Conservation (phyloP, 2,113 vertebrate genomes). For the Corythornis cristatus region DNA sequence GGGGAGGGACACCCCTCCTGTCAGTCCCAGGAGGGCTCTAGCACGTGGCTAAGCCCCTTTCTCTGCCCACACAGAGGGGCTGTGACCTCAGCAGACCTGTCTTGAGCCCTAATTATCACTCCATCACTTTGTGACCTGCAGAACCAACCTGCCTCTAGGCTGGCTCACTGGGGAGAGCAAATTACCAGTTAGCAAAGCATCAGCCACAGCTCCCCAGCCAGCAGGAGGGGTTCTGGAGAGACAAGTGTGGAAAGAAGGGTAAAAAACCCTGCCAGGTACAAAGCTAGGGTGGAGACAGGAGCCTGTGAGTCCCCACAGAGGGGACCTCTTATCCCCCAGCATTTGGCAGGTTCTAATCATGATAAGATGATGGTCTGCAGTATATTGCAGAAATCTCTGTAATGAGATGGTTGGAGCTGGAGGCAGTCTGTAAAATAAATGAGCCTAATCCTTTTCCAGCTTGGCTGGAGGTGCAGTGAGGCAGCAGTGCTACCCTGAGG, state of each 20-base stretch:
- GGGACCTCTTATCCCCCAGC: neutral
- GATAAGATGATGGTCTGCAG: neutral
- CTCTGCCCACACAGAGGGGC: neutral
- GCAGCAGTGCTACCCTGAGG: neutral
- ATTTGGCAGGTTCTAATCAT: neutral
- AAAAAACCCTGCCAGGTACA: neutral
- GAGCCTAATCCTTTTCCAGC: neutral
- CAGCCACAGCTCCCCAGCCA: neutral
- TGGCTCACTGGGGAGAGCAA: neutral
- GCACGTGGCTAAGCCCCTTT: neutral
- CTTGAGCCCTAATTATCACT: neutral
- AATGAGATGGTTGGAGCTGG: neutral
- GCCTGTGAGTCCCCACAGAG: neutral
- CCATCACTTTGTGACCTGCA: neutral
- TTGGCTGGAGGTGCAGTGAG: neutral
- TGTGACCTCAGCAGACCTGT: neutral
- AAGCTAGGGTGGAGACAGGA: neutral
- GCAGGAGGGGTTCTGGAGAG: neutral
- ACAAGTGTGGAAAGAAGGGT: neutral
- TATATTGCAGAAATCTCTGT: neutral
- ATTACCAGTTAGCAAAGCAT: neutral
- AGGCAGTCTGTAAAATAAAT: neutral
- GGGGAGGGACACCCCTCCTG: neutral
- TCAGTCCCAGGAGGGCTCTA: neutral
- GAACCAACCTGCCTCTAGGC: neutral